These are phyloP conservation scores for Oligia strigilis DNA, from an alignment of 2,888 invertebrate genomes.

Conservation along the genomic window DNA sequence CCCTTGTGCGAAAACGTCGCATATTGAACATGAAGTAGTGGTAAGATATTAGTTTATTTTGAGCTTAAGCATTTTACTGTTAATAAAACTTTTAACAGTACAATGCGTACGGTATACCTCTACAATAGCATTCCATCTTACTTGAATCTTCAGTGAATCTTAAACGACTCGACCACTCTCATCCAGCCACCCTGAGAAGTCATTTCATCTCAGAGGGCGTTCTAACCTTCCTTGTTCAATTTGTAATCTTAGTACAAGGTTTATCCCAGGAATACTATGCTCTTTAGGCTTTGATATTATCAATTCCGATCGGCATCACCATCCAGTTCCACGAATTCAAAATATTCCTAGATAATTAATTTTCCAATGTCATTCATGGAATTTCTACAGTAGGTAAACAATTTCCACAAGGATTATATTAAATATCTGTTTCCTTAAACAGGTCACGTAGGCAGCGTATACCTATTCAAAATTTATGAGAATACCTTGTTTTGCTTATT, in stretches of 20 bases:
- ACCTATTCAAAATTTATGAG: conserved; percentile 35
- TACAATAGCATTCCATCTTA: background rate
- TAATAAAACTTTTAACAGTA: background rate
- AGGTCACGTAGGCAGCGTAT: conserved; percentile 44
- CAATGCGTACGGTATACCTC: background rate
- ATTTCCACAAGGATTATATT: conserved; percentile 13
- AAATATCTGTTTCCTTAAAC: conserved; percentile 33
- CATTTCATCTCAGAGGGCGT: background rate
- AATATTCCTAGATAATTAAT: background rate
- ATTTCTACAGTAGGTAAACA: conserved; percentile 3
- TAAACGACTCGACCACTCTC: background rate
- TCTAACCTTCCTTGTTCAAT: background rate
- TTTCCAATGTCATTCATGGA: background rate
- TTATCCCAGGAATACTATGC: background rate
- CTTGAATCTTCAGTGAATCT: background rate
- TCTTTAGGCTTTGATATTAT: too few species aligned
- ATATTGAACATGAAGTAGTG: conserved; percentile 80
- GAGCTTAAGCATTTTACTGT: too few species aligned
- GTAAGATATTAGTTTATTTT: conserved; percentile 66
- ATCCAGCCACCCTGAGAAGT: background rate
- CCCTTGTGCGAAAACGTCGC: conserved; percentile 82
- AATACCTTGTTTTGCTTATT: conserved; percentile 28
- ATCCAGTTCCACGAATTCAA: background rate
- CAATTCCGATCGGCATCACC: too few species aligned
- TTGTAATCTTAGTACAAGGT: background rate